Evolutionary conservation across 2,888 invertebrate genomes (phyloP), one percentile per base, ranked within the genome.

Genomic region (Diogma glabrata): DNA sequence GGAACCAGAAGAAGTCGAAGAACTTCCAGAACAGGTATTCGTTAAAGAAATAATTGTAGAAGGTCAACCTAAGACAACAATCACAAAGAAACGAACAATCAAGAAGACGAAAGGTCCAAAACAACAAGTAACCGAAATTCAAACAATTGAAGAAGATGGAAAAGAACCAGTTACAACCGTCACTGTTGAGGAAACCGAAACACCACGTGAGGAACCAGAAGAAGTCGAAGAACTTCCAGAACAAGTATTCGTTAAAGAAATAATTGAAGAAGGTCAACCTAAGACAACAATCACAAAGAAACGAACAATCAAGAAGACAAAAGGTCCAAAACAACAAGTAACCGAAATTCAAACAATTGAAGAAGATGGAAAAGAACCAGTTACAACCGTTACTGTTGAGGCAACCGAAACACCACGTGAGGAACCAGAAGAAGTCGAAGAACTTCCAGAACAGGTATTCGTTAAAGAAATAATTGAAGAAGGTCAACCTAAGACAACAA

Each of bases 91-190:
- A 54, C 55, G 60, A 53, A 47, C 59, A 54, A 52, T 61, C 57
- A 23, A 56, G 52, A 66, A 62, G 50, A 59, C 60, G 30, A 54
- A 57, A 9, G 67, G 64, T 56, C 64, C 63, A 45, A 62, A 66
- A 57, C 59, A 66, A 57, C 64, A 68, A 60, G 57, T 61, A 3
- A 63, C 63, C 6, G 61, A 63, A 53, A 60, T 62, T 49, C 58
- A 60, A 52, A 63, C 54, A 17, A 57, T 57, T 50, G 61, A 62
- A 58, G 63, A 63, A 57, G 64, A 58, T 55, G 63, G 59, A 50
- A 63, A 61, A 58, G 57, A 66, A 63, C 66, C 69, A 53, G 57
- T 67, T 60, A 60, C 63, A 53, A 61, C 63, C 14, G 63, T 69
- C 17, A 59, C 62, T 6, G 61, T 67, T n/a, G 56, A 60, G 33